phyloP scores from a whole-genome alignment of 2,888 invertebrate species.

The Calliphora vomitoria region DNA sequence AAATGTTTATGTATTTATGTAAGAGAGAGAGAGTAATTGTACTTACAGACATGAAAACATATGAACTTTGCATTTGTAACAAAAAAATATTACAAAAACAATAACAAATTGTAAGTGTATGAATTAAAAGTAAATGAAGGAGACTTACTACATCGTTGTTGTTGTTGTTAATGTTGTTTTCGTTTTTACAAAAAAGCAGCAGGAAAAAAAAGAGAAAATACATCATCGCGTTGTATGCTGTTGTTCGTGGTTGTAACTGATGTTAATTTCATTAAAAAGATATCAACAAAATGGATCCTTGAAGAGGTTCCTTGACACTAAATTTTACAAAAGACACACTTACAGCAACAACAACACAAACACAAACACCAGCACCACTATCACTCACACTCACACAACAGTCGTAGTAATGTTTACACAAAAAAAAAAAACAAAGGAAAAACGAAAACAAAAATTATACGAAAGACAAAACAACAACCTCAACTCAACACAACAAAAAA shows the following conservation, averaged over 20 bases:
- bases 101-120: conserved; percentile 13
- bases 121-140: conserved; percentile 50
- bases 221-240: conserved; percentile 23
- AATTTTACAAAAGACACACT: conserved; percentile 58
- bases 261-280: conserved; percentile 73
- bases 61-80: conserved; percentile 29
- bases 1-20: not conserved
- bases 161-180: conserved; percentile 12
- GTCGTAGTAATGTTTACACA: conserved; percentile 42
- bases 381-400: conserved; percentile 6
- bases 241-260: conserved; percentile 66
- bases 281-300: conserved; percentile 78
- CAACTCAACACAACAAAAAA: conserved; percentile 11
- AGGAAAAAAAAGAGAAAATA: conserved; percentile 9
- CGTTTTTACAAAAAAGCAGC: conserved; percentile 33
- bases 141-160: conserved; percentile 31
- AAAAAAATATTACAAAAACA: conserved; percentile 16
- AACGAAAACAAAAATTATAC: conserved; percentile 6
- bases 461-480: conserved; percentile 29
- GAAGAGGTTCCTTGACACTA: conserved; percentile 81
- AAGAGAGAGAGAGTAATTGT: conserved; percentile 8
- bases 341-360: conserved; percentile 25
- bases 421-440: conserved; percentile 25
- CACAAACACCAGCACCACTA: conserved; percentile 28
- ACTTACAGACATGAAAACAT: conserved; percentile 20